Conservation (phyloP, 1,140 invertebrate species). For the Colletes latitarsis region DNA sequence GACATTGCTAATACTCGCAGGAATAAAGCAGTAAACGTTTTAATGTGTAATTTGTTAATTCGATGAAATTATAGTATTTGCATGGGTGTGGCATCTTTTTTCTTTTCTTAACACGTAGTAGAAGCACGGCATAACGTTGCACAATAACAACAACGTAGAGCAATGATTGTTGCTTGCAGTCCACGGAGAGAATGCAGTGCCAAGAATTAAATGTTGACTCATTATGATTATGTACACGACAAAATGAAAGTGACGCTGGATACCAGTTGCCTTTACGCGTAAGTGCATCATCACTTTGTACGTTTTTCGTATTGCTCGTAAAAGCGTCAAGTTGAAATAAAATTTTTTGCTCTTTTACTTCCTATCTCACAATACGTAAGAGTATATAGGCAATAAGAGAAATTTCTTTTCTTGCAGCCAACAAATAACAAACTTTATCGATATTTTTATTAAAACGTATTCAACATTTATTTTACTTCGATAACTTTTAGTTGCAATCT, state of each 20-base stretch:
- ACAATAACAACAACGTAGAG: background rate
- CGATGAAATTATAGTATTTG: background rate
- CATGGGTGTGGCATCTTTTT: too few species aligned
- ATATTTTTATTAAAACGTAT: too few species aligned
- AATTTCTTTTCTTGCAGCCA: too few species aligned
- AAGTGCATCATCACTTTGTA: constrained; percentile 24
- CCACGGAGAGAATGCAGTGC: background rate
- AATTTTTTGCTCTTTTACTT: background rate
- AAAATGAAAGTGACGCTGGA: constrained; percentile 25
- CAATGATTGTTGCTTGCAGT: background rate
- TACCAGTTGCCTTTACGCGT: constrained; percentile 3
- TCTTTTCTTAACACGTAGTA: background rate
- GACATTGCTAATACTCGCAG: too few species aligned
- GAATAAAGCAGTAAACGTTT: too few species aligned
- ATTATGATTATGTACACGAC: constrained; percentile 20
- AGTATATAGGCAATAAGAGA: too few species aligned
- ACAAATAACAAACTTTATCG: too few species aligned
- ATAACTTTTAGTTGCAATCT: too few species aligned
- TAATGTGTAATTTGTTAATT: too few species aligned
- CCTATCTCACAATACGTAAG: background rate
- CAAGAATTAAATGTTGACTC: constrained; percentile 29
- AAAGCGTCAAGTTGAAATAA: background rate
- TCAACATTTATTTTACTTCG: too few species aligned
- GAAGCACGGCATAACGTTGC: background rate
- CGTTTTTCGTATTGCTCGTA: background rate